Base-by-base conservation (phyloP, 1,140 invertebrate species). In the Micrasema minimum region DNA sequence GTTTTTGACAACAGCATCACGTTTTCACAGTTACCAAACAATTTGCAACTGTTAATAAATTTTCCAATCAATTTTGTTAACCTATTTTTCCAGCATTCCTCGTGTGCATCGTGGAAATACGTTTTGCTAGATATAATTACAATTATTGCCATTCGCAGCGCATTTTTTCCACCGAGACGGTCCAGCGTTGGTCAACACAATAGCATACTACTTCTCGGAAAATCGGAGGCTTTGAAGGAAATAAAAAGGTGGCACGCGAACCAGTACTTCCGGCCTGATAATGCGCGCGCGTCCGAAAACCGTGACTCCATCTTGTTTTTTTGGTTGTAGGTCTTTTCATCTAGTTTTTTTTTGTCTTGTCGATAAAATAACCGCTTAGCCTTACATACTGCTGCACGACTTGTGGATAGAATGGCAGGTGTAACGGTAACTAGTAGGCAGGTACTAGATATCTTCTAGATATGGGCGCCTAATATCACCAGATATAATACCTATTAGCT, bases 271-370 rank as follows among this genome's bases (percentile, higher is more conserved):
- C 64, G 64, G 64, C 53, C 64, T 53, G 64, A 45, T 16, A 62
- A 62, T 43, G 57, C 57, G 57, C 57, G 57, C 48, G 64, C 64
- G 64, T 51, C 64, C 64, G 64, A 66, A 66, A 66, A 66, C 46
- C 64, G 64, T 66, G 64, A 66, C 64, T 38, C 57, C 57, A 62
- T 62, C 57, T 62, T 62, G 37, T 22, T 18, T 57, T 37, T 37
- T 62, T 62, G n/a, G n/a, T 62, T 62, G 37, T 22, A 9, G 37
- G 5, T 45, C 57, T 62, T 62, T 62, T 23, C 41, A 12, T 62
- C 57, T 62, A 51, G 46, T 66, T 51, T 66, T 66, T n/a, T 65
- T 65, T 66, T 38, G 46, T 37, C 64, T 46, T 66, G 46, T 66
- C 64, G 14, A 51, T 51, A 66, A 48, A 51, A 66, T 65, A 57